phyloP scores from a whole-genome alignment of 2,113 vertebrate species.

The Cyrtonyx montezumae region DNA sequence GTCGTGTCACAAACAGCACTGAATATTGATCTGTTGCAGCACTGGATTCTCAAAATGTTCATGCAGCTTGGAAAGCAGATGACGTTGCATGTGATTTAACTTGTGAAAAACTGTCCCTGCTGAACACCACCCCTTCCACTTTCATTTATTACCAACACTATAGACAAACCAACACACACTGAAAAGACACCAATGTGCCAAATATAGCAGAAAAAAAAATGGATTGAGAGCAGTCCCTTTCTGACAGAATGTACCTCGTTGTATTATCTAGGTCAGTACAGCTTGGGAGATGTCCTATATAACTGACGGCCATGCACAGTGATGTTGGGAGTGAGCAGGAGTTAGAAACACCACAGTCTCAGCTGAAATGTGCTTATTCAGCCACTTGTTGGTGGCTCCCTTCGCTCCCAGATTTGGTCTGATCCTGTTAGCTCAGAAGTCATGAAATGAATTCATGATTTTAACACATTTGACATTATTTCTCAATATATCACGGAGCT shows the following conservation, averaged over 20 bases:
- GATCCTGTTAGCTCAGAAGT: not conserved
- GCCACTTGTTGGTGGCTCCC: not conserved
- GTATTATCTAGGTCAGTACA: slow-evolving; percentile 62
- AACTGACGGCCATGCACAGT: not conserved
- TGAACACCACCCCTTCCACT: not conserved
- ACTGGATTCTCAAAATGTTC: fast-evolving
- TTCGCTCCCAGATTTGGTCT: not conserved
- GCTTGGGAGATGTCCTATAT: slow-evolving; percentile 63
- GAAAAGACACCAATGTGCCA: not conserved
- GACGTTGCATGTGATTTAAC: not conserved
- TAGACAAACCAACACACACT: not conserved
- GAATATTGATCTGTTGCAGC: not conserved
- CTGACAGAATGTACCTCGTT: slow-evolving; percentile 21
- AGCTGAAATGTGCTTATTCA: not conserved
- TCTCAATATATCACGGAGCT: not conserved
- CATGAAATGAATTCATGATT: not conserved
- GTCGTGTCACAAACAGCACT: not conserved
- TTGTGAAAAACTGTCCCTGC: not conserved
- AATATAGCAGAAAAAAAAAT: slow-evolving; percentile 31
- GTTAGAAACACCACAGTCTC: not conserved
- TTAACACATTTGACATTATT: not conserved
- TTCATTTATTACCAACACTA: not conserved
- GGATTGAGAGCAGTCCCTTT: slow-evolving; percentile 62
- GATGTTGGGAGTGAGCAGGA: not conserved
- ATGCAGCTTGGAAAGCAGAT: not conserved